Evolutionary conservation across 2,113 vertebrate species (phyloP), one percentile per base, ranked within the genome.

Genomic region (Sander vitreus): DNA sequence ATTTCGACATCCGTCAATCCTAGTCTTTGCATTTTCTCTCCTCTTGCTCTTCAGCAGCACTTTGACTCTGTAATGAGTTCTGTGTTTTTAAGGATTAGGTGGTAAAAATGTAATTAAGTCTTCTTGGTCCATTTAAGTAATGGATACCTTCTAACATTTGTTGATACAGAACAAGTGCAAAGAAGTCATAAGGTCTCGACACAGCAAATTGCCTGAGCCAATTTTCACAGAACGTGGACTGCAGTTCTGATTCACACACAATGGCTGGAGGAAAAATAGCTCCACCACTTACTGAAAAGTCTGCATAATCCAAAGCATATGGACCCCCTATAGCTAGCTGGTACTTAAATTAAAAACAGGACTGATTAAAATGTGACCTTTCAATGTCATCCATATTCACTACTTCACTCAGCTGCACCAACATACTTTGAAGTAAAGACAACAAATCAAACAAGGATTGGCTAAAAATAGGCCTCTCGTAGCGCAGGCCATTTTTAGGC

Each of bases 281-380:
- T 73, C 11, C 6, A 25, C 4, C 30, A 63, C 68, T 75, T 62
- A 30, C 21, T 83, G 76, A 85, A 64, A 70, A 75, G 15, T 65
- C 69, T 72, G 65, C 45, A 76, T 84, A 84, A 89, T 84, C 68
- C 73, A 88, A 93, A 81, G 39, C 81, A 92, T 76, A 82, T 6
- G 39, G 55, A 57, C 53, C 67, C 2, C 58, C 57, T 80, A 54
- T 54, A 80, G 81, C 59, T 64, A 27, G 70, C 77, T 50, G 76
- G 71, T 84, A 73, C 58, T 77, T 85, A 86, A 94, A 92, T 88
- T 80, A 86, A 82, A 88, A 84, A 73, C 85, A 69, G 67, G 63
- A 81, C 59, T 74, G 88, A 93, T 93, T 90, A 92, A 85, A 83
- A 85, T 85, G 84, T 89, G 88, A 92, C 91, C 91, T 89, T 76